Base-by-base conservation (phyloP, 2,797 vertebrate genomes). In the Rhinogobio ventralis region DNA sequence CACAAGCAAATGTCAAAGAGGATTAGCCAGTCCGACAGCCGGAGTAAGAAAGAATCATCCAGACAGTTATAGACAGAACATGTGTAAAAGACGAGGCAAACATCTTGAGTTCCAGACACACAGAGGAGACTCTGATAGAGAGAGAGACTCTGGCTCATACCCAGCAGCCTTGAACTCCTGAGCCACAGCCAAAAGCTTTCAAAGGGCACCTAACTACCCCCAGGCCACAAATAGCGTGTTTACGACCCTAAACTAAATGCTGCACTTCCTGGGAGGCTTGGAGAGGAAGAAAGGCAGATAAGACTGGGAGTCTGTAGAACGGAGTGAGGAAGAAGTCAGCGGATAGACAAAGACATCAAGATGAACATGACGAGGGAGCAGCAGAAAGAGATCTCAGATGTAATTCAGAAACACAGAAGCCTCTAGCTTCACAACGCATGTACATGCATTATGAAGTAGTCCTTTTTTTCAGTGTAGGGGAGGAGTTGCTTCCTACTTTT, bases 151-250 rank as follows among this genome's bases (percentile, higher is more conserved):
- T 84, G 74, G 82, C n/a, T 17, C 9, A 1, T 60, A 49, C 66
- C 53, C 82, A 78, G 20, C 82, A 78, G 51, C 66, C 81, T 60
- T 84, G 66, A 84, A 71, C 64, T 57, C 64, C 64, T 78, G 64
- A 84, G 8, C 14, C 36, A 66, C 51, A 3, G 66, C 74, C 82
- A 84, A 84, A 69, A 60, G 60, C 74, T 84, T 78, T 78, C 73
- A 84, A 67, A 78, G 64, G 74, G 49, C 66, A 81, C n/a, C 33
- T 25, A 53, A 51, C 77, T 15, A 36, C 42, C 14, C 30, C 33
- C 28, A 78, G 19, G 36, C 82, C 74, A 71, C 82, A 84, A 78
- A 81, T 81, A 83, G 62, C 39, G 49, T 57, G 49, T 83, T 83
- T 77, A 83, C 25, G 36, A 69, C 62, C 73, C 51, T 51, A 77